phyloP scores from a whole-genome alignment of 2,113 vertebrate genomes.

The Saiga tatarica region DNA sequence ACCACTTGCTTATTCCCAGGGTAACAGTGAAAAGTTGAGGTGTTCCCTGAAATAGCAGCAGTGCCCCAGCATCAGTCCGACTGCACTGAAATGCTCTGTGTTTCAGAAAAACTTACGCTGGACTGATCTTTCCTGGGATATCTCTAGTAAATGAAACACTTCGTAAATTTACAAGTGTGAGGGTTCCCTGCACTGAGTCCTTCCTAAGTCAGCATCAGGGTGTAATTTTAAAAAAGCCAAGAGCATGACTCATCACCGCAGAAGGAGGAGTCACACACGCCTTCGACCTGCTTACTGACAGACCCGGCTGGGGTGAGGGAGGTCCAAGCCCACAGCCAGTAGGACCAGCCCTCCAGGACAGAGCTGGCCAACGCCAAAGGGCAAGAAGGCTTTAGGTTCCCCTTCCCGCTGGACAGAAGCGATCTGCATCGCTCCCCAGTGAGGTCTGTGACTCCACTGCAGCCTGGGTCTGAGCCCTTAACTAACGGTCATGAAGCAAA shows the following conservation, averaged over 20 bases:
- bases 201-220: background rate
- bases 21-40: accelerated
- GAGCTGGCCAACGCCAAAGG: accelerated
- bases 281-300: accelerated
- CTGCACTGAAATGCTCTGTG: background rate
- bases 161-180: accelerated
- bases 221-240: background rate
- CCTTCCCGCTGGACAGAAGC: background rate
- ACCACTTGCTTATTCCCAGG: background rate
- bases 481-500: accelerated
- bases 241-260: too few species aligned
- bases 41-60: accelerated
- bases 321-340: background rate
- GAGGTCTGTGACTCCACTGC: background rate
- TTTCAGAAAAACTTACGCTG: background rate
- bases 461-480: background rate
- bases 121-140: background rate
- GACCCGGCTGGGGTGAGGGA: accelerated
- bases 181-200: accelerated
- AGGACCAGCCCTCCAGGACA: background rate
- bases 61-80: background rate
- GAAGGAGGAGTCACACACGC: accelerated
- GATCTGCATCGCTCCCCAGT: accelerated
- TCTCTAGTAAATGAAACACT: too few species aligned
- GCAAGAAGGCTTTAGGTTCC: too few species aligned